Base-by-base conservation (phyloP, 2,888 invertebrate species). In the Euplagia quadripunctaria region DNA sequence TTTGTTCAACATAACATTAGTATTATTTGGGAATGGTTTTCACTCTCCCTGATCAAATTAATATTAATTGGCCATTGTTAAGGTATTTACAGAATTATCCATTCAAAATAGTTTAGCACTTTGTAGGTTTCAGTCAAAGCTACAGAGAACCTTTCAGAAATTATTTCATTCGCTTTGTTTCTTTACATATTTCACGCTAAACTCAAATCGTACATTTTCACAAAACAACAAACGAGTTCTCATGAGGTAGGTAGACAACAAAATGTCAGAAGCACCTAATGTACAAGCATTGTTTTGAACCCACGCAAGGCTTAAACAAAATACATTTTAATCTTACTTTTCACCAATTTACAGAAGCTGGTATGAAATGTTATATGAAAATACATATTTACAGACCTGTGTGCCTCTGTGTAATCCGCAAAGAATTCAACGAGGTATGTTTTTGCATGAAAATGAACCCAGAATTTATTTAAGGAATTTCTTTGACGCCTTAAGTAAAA, bases 251-350 rank as follows among this genome's bases (percentile, higher is more conserved):
- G 84, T 77, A 69, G 58, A 72, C 72, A 77, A 73, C 68, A 49
- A 77, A 76, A 83, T 76, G 80, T 76, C 83, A 78, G 73, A 72
- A 77, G 78, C 82, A 82, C 73, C 55, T 20, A 73, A 74, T 71
- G 78, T 72, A 76, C 52, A 64, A 61, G 70, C 75, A 84, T 84
- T 82, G 82, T 84, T 82, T 64, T 20, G 55, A 70, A 77, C 72
- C 71, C 65, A 72, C 70, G 46, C 63, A 51, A n/a, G n/a, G 71
- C 51, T 55, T 75, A 75, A 63, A 52, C 58, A 66, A 82, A 78
- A 77, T 74, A 77, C 76, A 76, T 77, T 79, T 73, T 75, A 84
- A 76, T 79, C 74, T 79, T 78, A 49, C 31, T 68, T 76, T 75
- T 68, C 70, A 70, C 68, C 46, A 76, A 72, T n/a, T 61, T 63